Percentiles rank a stretch among this genome's conserved stretches.
Evolutionary conservation across 2,888 invertebrate genomes (phyloP).

Genomic region (Apantesis nais): DNA sequence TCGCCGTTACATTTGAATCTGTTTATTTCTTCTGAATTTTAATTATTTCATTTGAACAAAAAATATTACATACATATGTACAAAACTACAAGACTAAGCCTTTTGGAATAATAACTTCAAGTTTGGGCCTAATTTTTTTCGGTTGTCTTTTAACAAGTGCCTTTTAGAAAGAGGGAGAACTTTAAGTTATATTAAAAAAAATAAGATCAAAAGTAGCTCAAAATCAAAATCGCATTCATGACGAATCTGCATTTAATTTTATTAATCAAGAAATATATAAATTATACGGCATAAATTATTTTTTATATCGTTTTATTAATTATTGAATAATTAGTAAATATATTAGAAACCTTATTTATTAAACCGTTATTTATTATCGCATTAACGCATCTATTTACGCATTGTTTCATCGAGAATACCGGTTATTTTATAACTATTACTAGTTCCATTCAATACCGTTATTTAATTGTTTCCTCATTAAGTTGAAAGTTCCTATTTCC

Average conservation of each 20-base stretch:
- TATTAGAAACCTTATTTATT: not conserved
- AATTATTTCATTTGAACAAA: no score
- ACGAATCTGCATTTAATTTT: not conserved
- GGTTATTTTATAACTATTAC: not conserved
- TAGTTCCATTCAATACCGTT: constrained; percentile 2
- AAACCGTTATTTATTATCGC: no score
- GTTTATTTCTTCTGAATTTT: no score
- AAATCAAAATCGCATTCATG: not conserved
- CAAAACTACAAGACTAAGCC: no score
- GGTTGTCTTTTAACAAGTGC: no score
- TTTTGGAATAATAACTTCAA: no score
- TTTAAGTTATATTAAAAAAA: no score
- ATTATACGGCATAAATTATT: not conserved
- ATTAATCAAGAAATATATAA: not conserved
- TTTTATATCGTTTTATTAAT: not conserved
- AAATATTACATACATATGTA: no score
- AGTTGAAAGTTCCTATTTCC: constrained; percentile 25
- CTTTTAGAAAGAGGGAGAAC: not conserved
- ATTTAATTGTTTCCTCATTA: constrained; percentile 22
- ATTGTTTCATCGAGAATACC: not conserved
- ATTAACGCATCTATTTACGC: not conserved
- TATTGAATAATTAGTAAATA: not conserved
- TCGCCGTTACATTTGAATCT: no score
- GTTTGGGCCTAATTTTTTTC: no score
- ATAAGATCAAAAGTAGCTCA: not conserved